A percentile compares a stretch with the other conserved stretches of the same genome.
phyloP scores from a whole-genome alignment of 2,797 vertebrate species.

The Acomys russatus region DNA sequence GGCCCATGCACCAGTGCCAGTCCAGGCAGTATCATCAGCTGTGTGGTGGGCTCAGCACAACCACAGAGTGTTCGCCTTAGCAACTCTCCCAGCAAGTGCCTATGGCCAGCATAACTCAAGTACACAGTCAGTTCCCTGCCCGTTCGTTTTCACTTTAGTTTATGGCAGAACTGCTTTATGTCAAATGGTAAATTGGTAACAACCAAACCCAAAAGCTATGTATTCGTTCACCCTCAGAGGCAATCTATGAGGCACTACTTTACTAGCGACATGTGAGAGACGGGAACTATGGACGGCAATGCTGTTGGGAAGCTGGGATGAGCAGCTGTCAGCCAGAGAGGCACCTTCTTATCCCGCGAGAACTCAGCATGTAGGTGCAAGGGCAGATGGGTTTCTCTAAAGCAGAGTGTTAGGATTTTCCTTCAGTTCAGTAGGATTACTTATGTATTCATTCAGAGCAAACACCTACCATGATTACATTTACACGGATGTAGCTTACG shows the following conservation, averaged over 20 bases:
- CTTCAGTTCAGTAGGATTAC: conserved; percentile 37
- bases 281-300: neutral
- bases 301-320: neutral
- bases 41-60: neutral
- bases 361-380: neutral
- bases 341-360: neutral
- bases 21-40: fast-evolving
- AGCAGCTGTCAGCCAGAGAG: neutral
- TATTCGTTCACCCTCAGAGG: neutral
- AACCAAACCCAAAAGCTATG: neutral
- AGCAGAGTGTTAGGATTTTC: conserved; percentile 57
- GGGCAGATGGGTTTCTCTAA: conserved; percentile 44
- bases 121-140: neutral
- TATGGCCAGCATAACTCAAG: neutral
- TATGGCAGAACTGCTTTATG: neutral
- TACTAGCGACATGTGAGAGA: neutral
- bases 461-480: neutral
- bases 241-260: neutral
- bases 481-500: conserved; percentile 53
- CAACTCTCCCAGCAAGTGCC: neutral
- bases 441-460: conserved; percentile 61
- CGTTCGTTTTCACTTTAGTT: conserved; percentile 12
- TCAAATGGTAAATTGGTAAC: conserved; percentile 38
- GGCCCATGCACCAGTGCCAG: too few relatives aligned
- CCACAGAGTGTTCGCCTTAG: neutral